Base-by-base conservation (phyloP, 2,797 vertebrate genomes). In the Hafferia zeledoni region DNA sequence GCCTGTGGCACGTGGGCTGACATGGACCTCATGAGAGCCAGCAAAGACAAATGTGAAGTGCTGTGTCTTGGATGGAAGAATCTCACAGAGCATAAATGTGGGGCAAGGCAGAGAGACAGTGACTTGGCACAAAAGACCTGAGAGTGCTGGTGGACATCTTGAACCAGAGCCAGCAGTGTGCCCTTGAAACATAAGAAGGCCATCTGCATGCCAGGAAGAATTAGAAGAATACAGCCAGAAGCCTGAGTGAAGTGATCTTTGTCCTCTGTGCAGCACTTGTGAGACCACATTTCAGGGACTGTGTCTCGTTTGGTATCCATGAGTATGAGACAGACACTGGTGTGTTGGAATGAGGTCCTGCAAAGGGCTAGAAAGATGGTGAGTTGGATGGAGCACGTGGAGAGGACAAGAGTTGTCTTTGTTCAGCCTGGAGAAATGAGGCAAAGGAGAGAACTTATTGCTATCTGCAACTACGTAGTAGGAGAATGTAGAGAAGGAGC, bases 391-490 rank as follows among this genome's bases (percentile, higher is more conserved):
- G 15, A 83, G 43, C 35, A 64, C 6, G 5, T 0, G 0, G 25
- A 43, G 46, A 77, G 11, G 9, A 22, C 3, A 9, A 57, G 16
- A 77, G 18, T 44, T 46, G 24, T 9, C 14, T 30, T 47, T 44
- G 31, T 17, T 67, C 39, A 88, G 13, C 5, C 35, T 67, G 17
- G 25, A 67, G 30, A 39, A 61, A 16, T 30, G 41, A 20, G 24
- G 16, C 7, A 11, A 13, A 5, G 12, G 19, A 23, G 25, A 71
- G 3, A 43, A 5, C 41, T 52, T 31, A 17, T 1, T 31, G 46
- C 23, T 9, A 14, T 16, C 37, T 52, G 13, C 28, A 35, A 2
- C 24, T n/a, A 9, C 1, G 0, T 1, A 14, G 8, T 3, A 17
- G 30, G 28, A 77, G 14, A 23, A 33, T 1, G 4, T 4, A 18